Conservation (phyloP, 2,113 vertebrate genomes). For the Hippocampus comes region DNA sequence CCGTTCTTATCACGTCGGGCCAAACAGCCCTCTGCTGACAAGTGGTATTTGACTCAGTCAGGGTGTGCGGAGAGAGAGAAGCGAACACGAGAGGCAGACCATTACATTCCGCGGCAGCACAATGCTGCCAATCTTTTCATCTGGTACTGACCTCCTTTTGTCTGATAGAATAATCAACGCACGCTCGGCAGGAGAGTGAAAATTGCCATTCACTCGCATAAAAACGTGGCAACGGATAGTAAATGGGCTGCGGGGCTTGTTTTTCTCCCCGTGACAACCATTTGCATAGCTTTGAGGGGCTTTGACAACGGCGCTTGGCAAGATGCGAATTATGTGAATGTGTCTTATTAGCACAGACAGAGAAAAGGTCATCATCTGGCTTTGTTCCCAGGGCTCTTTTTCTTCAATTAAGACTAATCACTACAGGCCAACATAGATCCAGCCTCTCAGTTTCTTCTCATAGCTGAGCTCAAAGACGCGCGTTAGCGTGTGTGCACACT, state of each 20-base stretch:
- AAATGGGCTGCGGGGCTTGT: constrained; percentile 65
- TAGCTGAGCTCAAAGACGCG: constrained; percentile 35
- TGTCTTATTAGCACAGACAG: constrained; percentile 65
- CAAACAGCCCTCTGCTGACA: constrained; percentile 67
- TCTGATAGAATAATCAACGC: constrained; percentile 68
- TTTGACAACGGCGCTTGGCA: constrained; percentile 45
- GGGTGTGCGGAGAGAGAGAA: constrained; percentile 30
- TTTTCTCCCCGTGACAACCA: constrained; percentile 49
- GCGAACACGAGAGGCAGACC: constrained; percentile 42
- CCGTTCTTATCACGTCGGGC: constrained; percentile 68
- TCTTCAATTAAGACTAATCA: constrained; percentile 74
- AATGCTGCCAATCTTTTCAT: constrained; percentile 61
- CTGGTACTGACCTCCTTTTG: constrained; percentile 45
- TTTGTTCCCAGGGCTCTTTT: constrained; percentile 68
- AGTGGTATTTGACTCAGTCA: constrained; percentile 66
- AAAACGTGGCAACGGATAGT: constrained; percentile 60
- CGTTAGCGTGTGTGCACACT: neutral
- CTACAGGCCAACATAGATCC: constrained; percentile 71
- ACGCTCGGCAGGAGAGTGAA: constrained; percentile 61
- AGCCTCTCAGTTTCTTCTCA: constrained; percentile 58
- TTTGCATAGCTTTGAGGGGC: constrained; percentile 64
- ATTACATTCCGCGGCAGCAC: constrained; percentile 52
- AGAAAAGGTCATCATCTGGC: constrained; percentile 75
- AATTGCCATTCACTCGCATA: constrained; percentile 65
- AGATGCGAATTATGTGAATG: constrained; percentile 60